These are phyloP conservation scores for Mormyrus iriodes DNA, from an alignment of 2,113 vertebrate species.

Conservation along the genomic window DNA sequence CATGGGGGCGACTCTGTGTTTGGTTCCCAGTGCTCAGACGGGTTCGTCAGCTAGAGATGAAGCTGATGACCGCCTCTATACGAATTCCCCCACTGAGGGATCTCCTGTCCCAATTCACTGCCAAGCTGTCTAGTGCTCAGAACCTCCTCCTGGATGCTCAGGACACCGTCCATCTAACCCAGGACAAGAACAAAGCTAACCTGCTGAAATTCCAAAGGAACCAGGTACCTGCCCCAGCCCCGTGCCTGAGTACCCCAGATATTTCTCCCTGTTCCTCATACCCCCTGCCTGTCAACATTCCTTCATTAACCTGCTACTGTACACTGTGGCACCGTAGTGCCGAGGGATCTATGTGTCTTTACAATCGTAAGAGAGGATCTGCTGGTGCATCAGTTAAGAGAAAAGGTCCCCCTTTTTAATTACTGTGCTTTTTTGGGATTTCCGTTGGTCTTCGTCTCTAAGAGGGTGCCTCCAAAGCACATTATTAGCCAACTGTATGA, in stretches of 20 bases:
- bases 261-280: not conserved
- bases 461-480: not conserved
- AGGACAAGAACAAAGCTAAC: conserved; percentile 67
- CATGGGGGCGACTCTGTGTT: conserved; percentile 25
- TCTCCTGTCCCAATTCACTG: conserved; percentile 61
- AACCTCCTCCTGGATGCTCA: conserved; percentile 63
- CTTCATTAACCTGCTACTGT: conserved; percentile 1
- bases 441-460: not conserved
- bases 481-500: not conserved
- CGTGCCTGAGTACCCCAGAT: not conserved
- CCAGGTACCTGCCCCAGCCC: conserved; percentile 61
- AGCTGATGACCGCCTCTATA: conserved; percentile 64
- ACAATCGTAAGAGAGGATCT: not conserved
- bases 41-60: conserved; percentile 71
- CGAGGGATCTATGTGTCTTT: not conserved
- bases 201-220: conserved; percentile 60
- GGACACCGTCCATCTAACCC: conserved; percentile 49
- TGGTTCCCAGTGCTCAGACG: conserved; percentile 58
- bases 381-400: not conserved
- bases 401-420: not conserved
- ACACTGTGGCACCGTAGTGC: not conserved
- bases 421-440: not conserved
- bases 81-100: conserved; percentile 67
- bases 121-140: conserved; percentile 66
- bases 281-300: not conserved